Conservation (phyloP, 2,888 invertebrate species). For the Protodeltote pygarga region DNA sequence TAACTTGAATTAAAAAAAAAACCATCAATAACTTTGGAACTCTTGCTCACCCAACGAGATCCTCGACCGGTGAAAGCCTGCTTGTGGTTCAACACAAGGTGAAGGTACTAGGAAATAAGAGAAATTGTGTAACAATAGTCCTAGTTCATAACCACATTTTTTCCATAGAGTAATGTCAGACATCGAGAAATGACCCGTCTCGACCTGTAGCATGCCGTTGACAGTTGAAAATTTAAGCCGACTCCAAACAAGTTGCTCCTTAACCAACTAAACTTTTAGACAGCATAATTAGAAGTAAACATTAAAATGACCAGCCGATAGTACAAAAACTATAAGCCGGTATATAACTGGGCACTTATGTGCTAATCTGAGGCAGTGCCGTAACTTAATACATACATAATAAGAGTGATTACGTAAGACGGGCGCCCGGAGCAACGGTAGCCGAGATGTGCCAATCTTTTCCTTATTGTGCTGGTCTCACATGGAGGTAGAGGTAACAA, state of each 20-base stretch:
- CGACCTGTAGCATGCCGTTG: too few species aligned
- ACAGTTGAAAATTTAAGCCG: too few species aligned
- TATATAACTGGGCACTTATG: conserved; percentile 66
- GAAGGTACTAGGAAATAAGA: too few species aligned
- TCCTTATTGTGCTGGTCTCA: conserved; percentile 63
- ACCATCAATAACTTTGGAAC: too few species aligned
- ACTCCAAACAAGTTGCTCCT: conserved; percentile 7
- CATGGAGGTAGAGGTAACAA: conserved; percentile 46
- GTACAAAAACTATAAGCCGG: conserved; percentile 46
- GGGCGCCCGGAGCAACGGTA: conserved; percentile 73
- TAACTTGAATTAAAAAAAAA: too few species aligned
- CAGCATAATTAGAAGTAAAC: conserved; percentile 31
- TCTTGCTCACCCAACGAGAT: too few species aligned
- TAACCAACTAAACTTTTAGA: conserved; percentile 15
- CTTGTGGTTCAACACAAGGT: too few species aligned
- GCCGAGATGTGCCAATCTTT: conserved; percentile 84
- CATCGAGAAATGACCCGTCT: too few species aligned
- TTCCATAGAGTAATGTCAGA: too few species aligned
- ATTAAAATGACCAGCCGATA: conserved; percentile 31
- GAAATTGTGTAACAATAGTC: too few species aligned
- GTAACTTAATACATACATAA: conserved; percentile 80
- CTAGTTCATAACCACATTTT: too few species aligned
- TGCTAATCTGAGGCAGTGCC: conserved; percentile 66
- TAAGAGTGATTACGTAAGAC: conserved; percentile 81
- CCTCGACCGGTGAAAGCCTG: too few species aligned